phyloP scores from a whole-genome alignment of 2,113 vertebrate species.

The Pithys albifrons region DNA sequence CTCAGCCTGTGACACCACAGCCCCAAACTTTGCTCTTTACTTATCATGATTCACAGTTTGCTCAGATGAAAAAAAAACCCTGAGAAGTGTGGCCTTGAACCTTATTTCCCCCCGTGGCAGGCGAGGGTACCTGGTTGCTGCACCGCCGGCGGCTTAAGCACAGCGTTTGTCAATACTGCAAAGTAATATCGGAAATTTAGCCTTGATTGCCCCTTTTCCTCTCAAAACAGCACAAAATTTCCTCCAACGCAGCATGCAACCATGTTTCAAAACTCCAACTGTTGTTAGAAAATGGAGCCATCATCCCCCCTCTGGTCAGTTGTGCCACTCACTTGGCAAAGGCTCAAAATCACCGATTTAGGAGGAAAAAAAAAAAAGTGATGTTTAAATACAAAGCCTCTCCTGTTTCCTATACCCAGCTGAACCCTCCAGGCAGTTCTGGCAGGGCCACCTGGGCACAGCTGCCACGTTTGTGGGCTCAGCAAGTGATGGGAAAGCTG shows the following conservation, averaged over 20 bases:
- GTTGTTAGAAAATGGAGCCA: slow-evolving; percentile 12
- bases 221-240: background rate
- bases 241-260: background rate
- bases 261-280: background rate
- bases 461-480: background rate
- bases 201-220: background rate
- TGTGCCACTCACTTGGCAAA: slow-evolving; percentile 8
- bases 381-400: background rate
- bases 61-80: background rate
- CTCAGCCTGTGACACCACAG: slow-evolving; percentile 6
- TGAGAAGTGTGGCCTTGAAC: background rate
- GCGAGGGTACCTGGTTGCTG: background rate
- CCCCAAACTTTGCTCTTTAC: slow-evolving; percentile 7
- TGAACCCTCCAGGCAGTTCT: background rate
- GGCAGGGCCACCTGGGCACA: background rate
- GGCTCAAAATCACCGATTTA: background rate
- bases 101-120: background rate
- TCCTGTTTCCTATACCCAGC: background rate
- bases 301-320: background rate
- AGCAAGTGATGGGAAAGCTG: background rate
- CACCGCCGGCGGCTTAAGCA: background rate
- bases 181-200: background rate
- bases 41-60: slow-evolving; percentile 25
- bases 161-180: background rate
- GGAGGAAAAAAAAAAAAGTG: background rate